A percentile compares a stretch with the other conserved stretches of the same genome.
Conservation (phyloP, 2,797 vertebrate species). For the Melanogrammus aeglefinus region DNA sequence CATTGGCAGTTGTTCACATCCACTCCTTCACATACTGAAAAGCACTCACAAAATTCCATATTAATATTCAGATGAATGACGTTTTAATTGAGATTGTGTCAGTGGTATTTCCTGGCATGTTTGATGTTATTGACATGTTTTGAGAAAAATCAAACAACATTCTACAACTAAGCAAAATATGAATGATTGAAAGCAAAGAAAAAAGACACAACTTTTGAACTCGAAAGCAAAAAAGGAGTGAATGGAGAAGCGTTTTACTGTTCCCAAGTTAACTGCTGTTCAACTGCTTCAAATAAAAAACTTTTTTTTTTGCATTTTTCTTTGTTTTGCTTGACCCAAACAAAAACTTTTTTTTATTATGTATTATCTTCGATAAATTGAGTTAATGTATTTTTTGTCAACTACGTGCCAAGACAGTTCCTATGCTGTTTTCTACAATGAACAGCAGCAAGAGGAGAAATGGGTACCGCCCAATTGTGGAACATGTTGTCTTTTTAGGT, state of each 20-base stretch:
- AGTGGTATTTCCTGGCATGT: conserved; percentile 6
- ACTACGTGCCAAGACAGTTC: no score
- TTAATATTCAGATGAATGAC: conserved; percentile 14
- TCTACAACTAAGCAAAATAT: neutral
- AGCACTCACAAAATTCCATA: neutral
- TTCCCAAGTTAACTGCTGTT: neutral
- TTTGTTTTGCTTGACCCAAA: neutral
- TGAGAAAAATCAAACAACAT: neutral
- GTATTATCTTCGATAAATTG: neutral
- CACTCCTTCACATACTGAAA: neutral
- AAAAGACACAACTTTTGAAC: neutral
- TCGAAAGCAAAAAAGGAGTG: neutral
- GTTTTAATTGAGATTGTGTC: neutral
- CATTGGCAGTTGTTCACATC: neutral
- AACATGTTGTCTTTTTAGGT: no score
- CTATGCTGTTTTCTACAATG: no score
- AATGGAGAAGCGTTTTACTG: neutral
- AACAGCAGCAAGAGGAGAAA: no score
- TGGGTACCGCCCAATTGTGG: no score
- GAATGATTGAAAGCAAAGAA: neutral
- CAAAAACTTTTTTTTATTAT: neutral
- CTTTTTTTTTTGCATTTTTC: neutral
- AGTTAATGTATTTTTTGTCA: no score
- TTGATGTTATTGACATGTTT: neutral
- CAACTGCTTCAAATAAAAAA: neutral